Evolutionary conservation across 2,113 vertebrate genomes (phyloP).

Genomic region (Alosa alosa): DNA sequence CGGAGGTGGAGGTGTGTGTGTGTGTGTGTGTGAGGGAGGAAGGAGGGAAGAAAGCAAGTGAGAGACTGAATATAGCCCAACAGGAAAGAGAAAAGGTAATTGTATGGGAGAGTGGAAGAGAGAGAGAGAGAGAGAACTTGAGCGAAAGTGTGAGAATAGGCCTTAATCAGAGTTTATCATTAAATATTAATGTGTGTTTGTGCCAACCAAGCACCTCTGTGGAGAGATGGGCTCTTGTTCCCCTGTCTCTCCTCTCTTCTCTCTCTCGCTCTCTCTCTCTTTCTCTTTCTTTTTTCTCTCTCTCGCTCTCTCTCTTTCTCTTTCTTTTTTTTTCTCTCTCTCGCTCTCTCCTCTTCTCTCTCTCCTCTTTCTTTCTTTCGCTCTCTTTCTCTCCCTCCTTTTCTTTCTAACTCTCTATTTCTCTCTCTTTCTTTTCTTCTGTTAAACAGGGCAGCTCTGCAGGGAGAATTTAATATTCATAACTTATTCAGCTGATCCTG

Average conservation of each 20-base stretch:
- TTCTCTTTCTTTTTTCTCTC: background rate
- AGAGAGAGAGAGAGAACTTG: background rate
- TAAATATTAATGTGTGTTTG: slow-evolving; percentile 17
- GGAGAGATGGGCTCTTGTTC: background rate
- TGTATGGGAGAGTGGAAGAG: background rate
- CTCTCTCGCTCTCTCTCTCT: background rate
- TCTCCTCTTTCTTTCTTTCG: background rate
- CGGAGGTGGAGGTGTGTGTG: background rate
- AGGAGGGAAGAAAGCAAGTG: background rate
- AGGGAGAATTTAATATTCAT: background rate
- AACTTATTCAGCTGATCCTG: background rate
- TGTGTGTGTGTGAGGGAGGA: background rate
- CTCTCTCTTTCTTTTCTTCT: background rate
- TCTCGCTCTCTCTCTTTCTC: background rate
- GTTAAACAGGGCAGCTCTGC: background rate
- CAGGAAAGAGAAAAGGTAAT: background rate
- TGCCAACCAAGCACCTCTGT: background rate
- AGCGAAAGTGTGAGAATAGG: background rate
- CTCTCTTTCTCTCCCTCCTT: background rate
- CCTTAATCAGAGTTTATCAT: background rate
- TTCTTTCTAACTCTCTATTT: background rate
- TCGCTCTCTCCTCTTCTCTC: background rate
- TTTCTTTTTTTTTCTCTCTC: background rate
- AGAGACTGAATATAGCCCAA: background rate
- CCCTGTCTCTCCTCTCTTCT: background rate